Conservation (phyloP, 2,888 invertebrate species). For the Laothoe populi region DNA sequence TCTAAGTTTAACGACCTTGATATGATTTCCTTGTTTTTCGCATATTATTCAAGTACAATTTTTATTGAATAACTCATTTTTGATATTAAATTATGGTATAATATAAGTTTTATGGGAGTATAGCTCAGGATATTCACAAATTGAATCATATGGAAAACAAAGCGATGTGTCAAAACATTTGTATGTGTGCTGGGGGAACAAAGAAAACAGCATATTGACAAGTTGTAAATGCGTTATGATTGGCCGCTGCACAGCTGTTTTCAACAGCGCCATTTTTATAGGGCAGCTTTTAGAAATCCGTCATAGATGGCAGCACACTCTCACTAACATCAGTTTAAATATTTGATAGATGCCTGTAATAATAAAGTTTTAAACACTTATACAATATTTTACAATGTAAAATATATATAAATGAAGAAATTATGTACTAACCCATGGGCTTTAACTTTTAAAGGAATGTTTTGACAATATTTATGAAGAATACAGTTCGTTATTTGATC, state of each 20-base stretch:
- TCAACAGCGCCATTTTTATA: constrained; percentile 57
- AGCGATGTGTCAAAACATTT: constrained; percentile 71
- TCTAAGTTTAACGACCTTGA: constrained; percentile 67
- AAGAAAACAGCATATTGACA: constrained; percentile 67
- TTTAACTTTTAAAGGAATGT: constrained; percentile 26
- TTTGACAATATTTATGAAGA: constrained; percentile 30
- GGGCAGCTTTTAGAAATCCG: constrained; percentile 27
- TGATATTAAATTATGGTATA: not conserved
- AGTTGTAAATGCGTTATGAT: constrained; percentile 53
- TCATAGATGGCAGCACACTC: constrained; percentile 64
- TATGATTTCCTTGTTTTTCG: constrained; percentile 49
- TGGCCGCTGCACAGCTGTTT: constrained; percentile 80
- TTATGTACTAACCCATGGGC: not conserved
- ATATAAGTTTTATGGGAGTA: not conserved
- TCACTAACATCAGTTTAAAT: constrained; percentile 55
- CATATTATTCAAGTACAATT: constrained; percentile 38
- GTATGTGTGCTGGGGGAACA: constrained; percentile 56
- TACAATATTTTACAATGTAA: not conserved
- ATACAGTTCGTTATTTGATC: constrained; percentile 39
- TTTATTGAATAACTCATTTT: constrained; percentile 11
- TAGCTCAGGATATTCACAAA: constrained; percentile 40
- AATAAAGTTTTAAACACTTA: not conserved
- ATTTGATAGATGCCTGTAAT: not conserved
- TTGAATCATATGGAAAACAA: constrained; percentile 76
- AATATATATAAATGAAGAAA: not conserved